Conservation (phyloP, 2,797 vertebrate genomes). For the Pelochelys cantorii region DNA sequence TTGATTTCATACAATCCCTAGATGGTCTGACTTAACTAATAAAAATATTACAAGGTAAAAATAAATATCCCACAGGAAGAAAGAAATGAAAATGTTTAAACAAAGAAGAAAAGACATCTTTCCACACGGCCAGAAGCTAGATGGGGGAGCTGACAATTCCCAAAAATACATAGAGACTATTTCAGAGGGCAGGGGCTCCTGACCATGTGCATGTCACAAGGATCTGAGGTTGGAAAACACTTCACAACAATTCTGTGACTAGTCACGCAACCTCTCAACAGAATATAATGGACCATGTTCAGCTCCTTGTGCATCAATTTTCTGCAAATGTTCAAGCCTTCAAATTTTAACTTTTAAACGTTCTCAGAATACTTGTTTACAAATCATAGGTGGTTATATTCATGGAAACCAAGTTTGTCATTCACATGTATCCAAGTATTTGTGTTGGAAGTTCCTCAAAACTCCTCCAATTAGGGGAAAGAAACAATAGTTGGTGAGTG, state of each 20-base stretch:
- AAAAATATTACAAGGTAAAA: neutral
- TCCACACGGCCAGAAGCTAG: slow-evolving; percentile 15
- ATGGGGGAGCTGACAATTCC: neutral
- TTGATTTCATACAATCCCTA: neutral
- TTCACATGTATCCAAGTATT: neutral
- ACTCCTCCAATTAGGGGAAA: neutral
- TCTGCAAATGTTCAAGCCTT: neutral
- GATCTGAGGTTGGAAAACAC: accelerated
- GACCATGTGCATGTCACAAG: neutral
- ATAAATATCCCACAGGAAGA: slow-evolving; percentile 16
- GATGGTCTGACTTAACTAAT: slow-evolving; percentile 26
- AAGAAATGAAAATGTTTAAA: slow-evolving; percentile 24
- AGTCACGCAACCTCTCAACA: neutral
- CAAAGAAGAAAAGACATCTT: slow-evolving; percentile 27
- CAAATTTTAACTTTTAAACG: neutral
- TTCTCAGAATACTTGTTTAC: neutral
- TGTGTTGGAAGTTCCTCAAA: neutral
- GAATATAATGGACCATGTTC: neutral
- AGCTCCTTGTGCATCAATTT: neutral
- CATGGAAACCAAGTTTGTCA: neutral
- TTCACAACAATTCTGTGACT: neutral
- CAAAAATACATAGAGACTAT: neutral
- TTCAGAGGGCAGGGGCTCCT: neutral
- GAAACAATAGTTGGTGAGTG: neutral
- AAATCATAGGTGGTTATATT: neutral